phyloP scores from a whole-genome alignment of 1,140 invertebrate species.

The Apocrypta bakeri region DNA sequence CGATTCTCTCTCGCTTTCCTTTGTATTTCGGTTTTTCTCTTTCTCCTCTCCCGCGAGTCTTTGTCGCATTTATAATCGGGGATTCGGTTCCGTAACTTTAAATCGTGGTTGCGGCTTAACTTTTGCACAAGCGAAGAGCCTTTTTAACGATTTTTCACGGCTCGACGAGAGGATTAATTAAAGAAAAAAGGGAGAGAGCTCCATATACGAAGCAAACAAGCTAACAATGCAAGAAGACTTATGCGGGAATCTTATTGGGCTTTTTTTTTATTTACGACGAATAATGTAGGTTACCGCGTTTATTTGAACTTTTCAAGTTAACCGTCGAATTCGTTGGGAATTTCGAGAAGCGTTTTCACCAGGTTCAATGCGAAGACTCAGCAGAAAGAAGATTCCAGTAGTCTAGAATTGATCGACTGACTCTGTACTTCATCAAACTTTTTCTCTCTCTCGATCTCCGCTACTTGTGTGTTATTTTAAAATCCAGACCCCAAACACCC shows the following conservation, averaged over 20 bases:
- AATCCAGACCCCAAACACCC: not conserved
- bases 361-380: not conserved
- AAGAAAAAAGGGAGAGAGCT: not conserved
- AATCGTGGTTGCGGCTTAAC: not conserved
- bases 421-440: not conserved
- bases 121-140: not conserved
- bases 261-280: too few relatives aligned
- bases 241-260: too few relatives aligned
- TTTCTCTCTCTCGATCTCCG: not conserved
- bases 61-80: constrained; percentile 27
- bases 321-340: too few relatives aligned
- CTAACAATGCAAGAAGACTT: not conserved
- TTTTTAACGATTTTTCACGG: not conserved
- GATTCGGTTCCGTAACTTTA: not conserved
- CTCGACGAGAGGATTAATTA: not conserved
- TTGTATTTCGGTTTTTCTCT: not conserved
- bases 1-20: not conserved
- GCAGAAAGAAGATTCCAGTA: too few relatives aligned
- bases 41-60: not conserved
- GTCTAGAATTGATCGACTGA: too few relatives aligned
- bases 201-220: not conserved
- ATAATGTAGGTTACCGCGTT: too few relatives aligned
- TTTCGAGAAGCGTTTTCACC: constrained; percentile 21
- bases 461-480: too few relatives aligned
- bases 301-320: too few relatives aligned